Conservation (phyloP, 2,113 vertebrate genomes). For the Apodemus sylvaticus region DNA sequence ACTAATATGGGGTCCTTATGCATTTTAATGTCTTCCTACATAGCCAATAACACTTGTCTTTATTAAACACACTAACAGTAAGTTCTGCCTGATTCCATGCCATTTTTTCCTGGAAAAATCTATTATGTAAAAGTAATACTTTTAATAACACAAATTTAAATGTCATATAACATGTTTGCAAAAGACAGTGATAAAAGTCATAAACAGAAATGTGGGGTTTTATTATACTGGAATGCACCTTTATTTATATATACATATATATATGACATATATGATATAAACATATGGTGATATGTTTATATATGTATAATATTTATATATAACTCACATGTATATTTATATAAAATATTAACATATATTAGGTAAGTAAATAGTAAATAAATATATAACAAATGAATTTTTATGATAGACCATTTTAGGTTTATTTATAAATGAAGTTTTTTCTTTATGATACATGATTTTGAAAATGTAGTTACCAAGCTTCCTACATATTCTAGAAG, state of each 20-base stretch:
- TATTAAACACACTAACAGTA: background rate
- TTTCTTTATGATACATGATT: background rate
- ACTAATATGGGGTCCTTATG: background rate
- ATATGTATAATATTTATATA: background rate
- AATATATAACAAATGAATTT: background rate
- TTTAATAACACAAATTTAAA: background rate
- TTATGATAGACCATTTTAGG: background rate
- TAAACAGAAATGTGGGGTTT: background rate
- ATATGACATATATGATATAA: too few species aligned
- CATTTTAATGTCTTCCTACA: background rate
- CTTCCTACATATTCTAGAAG: background rate
- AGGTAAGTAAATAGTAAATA: background rate
- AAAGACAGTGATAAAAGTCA: background rate
- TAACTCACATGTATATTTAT: background rate
- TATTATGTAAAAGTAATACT: background rate
- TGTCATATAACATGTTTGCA: background rate
- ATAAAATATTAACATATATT: background rate
- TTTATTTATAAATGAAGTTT: background rate
- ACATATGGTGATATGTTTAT: too few species aligned
- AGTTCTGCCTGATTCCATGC: background rate
- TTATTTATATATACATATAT: too few species aligned
- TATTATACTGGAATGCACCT: background rate
- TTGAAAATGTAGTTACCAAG: background rate
- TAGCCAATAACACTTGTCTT: background rate
- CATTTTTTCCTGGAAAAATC: background rate